These are phyloP conservation scores for Phyllotreta striolata DNA, from an alignment of 2,888 invertebrate species.

Conservation along the genomic window DNA sequence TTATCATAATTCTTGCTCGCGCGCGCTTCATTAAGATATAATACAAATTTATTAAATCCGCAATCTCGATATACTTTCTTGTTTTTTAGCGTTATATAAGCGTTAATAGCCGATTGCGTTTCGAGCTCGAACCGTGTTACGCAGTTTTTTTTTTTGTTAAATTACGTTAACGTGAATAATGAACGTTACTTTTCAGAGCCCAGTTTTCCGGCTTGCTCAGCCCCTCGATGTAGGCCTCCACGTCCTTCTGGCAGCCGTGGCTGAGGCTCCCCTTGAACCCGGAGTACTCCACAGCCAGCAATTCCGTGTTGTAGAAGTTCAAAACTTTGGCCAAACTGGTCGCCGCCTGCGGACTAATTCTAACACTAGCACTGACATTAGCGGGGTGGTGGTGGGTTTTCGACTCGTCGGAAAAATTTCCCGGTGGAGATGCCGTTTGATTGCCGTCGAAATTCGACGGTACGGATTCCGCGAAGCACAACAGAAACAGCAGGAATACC, in stretches of 20 bases:
- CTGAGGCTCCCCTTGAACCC: slow-evolving; percentile 62
- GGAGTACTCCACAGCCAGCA: slow-evolving; percentile 67
- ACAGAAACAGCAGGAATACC: slow-evolving; percentile 37
- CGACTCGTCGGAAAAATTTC: too few species aligned
- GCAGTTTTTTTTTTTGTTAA: too few species aligned
- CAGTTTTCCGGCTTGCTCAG: slow-evolving; percentile 68
- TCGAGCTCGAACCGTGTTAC: neutral
- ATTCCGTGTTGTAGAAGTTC: slow-evolving; percentile 67
- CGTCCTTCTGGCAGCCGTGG: slow-evolving; percentile 65
- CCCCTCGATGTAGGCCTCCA: slow-evolving; percentile 69
- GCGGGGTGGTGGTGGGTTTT: too few species aligned
- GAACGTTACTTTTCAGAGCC: slow-evolving; percentile 75
- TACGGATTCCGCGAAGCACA: slow-evolving; percentile 10
- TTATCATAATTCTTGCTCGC: too few species aligned
- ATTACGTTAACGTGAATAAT: neutral
- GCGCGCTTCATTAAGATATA: too few species aligned
- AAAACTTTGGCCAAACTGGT: slow-evolving; percentile 64
- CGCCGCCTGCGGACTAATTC: slow-evolving; percentile 39
- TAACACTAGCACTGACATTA: slow-evolving; percentile 48
- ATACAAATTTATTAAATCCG: too few species aligned
- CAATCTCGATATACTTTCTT: slow-evolving; percentile 9
- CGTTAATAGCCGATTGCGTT: slow-evolving; percentile 12
- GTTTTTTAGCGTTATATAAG: slow-evolving; percentile 4
- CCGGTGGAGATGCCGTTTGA: slow-evolving; percentile 52
- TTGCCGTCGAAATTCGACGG: slow-evolving; percentile 18